phyloP scores from a whole-genome alignment of 2,113 vertebrate species.

The Budorcas taxicolor region DNA sequence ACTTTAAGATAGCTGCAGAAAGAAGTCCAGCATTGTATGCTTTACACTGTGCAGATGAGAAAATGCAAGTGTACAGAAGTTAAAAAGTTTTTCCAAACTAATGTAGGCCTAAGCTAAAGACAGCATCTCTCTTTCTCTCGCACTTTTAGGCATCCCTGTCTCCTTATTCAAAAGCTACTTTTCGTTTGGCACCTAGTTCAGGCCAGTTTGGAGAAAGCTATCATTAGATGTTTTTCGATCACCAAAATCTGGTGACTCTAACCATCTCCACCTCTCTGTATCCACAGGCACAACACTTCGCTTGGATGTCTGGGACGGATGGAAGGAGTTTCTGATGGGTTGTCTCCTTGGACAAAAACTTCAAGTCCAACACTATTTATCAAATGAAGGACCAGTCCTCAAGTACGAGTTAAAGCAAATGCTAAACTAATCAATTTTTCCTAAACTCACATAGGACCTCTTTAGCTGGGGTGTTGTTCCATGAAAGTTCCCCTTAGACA shows the following conservation, averaged over 20 bases:
- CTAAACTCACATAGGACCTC: neutral
- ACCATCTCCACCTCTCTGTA: neutral
- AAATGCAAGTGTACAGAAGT: neutral
- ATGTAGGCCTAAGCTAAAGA: neutral
- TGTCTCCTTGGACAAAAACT: constrained; percentile 77
- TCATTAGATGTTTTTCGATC: neutral
- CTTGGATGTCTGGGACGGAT: constrained; percentile 83
- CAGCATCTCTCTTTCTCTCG: neutral
- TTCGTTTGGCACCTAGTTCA: neutral
- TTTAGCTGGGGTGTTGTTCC: neutral
- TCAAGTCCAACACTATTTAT: constrained; percentile 76
- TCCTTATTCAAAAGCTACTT: neutral
- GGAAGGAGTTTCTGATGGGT: constrained; percentile 78
- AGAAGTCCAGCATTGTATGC: neutral
- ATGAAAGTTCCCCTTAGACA: neutral
- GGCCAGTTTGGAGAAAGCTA: neutral
- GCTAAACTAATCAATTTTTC: neutral
- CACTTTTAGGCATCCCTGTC: neutral
- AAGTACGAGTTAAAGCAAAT: constrained; percentile 62
- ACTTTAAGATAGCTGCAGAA: neutral
- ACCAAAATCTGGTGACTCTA: neutral
- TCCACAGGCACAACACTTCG: constrained; percentile 75
- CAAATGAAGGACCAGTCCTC: constrained; percentile 72
- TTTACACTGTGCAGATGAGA: neutral
- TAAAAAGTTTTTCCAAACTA: neutral